A percentile compares a stretch with the other conserved stretches of the same genome.
These are phyloP conservation scores for Palythoa grandis DNA, from an alignment of 92 coral and sea anemone species.

Conservation along the genomic window DNA sequence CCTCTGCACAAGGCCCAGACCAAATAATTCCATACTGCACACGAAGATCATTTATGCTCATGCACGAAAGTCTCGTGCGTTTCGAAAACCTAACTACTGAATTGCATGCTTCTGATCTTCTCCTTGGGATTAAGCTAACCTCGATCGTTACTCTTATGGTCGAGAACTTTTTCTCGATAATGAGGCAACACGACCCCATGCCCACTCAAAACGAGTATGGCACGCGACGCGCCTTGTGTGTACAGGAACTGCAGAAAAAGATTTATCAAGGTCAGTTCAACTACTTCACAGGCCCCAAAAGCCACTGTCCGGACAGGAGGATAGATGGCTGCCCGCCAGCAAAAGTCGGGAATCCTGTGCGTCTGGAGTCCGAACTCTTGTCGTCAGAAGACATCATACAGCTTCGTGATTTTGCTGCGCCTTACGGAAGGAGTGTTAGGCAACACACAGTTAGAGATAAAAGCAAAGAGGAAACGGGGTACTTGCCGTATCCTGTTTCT, in stretches of 20 bases:
- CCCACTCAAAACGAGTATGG: slow-evolving; percentile 29
- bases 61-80: slow-evolving; percentile 57
- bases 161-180: slow-evolving; percentile 52
- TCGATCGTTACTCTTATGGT: slow-evolving; percentile 51
- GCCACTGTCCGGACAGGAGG: not conserved
- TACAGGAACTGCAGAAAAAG: slow-evolving; percentile 15
- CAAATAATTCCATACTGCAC: slow-evolving; percentile 60
- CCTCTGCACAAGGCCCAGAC: slow-evolving; percentile 48
- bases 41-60: slow-evolving; percentile 49
- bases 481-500: not conserved
- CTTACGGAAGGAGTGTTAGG: not conserved
- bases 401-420: not conserved
- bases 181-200: slow-evolving; percentile 49
- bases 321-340: not conserved
- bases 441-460: not conserved
- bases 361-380: not conserved
- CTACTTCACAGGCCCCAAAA: slow-evolving; percentile 34
- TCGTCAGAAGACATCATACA: not conserved
- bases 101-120: not conserved
- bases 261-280: slow-evolving; percentile 52
- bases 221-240: not conserved
- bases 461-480: not conserved
- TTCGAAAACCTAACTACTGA: slow-evolving; percentile 41
- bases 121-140: slow-evolving; percentile 7
- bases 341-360: not conserved